Conservation (phyloP, 2,888 invertebrate genomes). For the Tachina grossa region DNA sequence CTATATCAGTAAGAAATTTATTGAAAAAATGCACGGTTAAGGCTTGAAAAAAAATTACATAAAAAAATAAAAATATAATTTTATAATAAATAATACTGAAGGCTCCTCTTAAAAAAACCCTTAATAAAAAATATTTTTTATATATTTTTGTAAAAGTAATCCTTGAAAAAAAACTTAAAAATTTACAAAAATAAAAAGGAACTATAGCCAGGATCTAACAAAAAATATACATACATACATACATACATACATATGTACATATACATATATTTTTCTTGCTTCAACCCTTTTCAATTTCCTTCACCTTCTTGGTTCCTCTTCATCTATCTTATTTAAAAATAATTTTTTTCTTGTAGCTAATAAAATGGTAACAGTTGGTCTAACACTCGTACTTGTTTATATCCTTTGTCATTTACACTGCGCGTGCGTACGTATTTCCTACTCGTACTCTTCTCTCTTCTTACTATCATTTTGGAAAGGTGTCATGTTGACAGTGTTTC, state of each 20-base stretch:
- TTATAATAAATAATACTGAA: constrained; percentile 37
- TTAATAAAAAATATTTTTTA: constrained; percentile 17
- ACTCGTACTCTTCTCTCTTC: neutral
- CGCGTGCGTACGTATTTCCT: constrained; percentile 63
- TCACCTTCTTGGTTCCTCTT: constrained; percentile 14
- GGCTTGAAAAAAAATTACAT: constrained; percentile 29
- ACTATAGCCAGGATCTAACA: constrained; percentile 45
- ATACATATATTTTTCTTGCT: neutral
- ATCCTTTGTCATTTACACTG: constrained; percentile 45
- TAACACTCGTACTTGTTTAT: constrained; percentile 50
- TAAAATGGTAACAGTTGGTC: constrained; percentile 67
- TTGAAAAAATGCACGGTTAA: constrained; percentile 46
- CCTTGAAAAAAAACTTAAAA: neutral
- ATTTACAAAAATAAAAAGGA: constrained; percentile 11
- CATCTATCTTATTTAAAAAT: constrained; percentile 15
- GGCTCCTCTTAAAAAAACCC: constrained; percentile 15
- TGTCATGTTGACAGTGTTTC: constrained; percentile 69
- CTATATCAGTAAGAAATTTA: neutral
- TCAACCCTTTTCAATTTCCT: constrained; percentile 42
- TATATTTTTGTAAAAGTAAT: constrained; percentile 12
- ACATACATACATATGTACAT: neutral
- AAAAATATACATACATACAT: neutral
- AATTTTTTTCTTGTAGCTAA: constrained; percentile 18
- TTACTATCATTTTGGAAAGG: constrained; percentile 46
- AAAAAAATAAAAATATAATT: constrained; percentile 34